A percentile compares a stretch with the other conserved stretches of the same genome.
Conservation (phyloP, 2,888 invertebrate genomes). For the Caenorhabditis sp. region DNA sequence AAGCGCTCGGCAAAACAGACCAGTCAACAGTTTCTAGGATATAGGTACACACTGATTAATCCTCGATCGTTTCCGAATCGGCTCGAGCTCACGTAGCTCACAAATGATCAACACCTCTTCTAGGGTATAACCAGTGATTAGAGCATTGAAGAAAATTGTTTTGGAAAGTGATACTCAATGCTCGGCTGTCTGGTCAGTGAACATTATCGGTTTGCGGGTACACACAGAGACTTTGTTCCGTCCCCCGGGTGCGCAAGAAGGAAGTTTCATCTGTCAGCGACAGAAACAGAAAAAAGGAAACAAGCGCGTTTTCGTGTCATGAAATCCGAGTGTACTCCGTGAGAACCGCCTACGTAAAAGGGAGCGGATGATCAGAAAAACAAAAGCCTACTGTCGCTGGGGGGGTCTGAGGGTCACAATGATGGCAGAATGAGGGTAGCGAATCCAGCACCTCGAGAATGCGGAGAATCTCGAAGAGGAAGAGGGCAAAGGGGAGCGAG, state of each 20-base stretch:
- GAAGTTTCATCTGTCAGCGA: constrained; percentile 35
- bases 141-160: background rate
- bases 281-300: constrained; percentile 6
- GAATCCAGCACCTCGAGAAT: constrained; percentile 13
- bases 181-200: too few species aligned
- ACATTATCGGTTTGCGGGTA: too few species aligned
- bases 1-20: too few species aligned
- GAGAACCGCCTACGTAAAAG: constrained; percentile 10
- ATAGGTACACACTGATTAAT: too few species aligned
- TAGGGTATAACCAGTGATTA: too few species aligned
- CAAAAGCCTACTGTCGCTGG: background rate
- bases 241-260: too few species aligned
- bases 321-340: constrained; percentile 23
- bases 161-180: too few species aligned
- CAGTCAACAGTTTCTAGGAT: too few species aligned
- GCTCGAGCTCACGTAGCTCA: too few species aligned
- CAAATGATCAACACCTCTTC: too few species aligned
- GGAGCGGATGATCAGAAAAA: constrained; percentile 2
- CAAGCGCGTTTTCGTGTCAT: constrained; percentile 7
- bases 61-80: too few species aligned
- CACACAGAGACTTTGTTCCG: too few species aligned
- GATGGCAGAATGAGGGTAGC: background rate
- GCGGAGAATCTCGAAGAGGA: constrained; percentile 27
- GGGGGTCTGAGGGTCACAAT: background rate
- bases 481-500: constrained; percentile 15